A percentile compares a stretch with the other conserved stretches of the same genome.
Conservation (phyloP, 2,797 vertebrate species). For the Nyctibius grandis region DNA sequence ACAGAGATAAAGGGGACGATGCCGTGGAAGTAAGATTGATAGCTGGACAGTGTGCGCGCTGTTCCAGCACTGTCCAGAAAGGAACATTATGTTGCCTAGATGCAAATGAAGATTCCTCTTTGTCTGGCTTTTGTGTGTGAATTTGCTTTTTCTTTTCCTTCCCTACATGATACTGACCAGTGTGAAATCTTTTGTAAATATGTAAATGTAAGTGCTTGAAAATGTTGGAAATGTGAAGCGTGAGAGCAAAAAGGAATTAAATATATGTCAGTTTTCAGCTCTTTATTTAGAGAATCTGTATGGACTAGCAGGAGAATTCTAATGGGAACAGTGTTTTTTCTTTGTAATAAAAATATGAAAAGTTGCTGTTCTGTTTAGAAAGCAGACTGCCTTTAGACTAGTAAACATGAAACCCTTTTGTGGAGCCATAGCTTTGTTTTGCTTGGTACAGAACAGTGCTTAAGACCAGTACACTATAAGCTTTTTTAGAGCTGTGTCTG, state of each 20-base stretch:
- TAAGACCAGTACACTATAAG: neutral
- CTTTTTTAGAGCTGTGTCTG: neutral
- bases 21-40: slow-evolving; percentile 16
- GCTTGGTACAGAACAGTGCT: neutral
- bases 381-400: neutral
- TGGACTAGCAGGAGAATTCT: neutral
- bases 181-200: neutral
- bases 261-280: neutral
- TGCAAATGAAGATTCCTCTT: slow-evolving; percentile 7
- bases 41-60: neutral
- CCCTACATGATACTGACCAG: neutral
- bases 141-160: neutral
- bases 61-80: neutral
- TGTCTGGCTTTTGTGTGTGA: neutral
- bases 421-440: neutral
- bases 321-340: neutral
- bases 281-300: neutral
- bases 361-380: neutral
- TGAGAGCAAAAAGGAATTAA: neutral
- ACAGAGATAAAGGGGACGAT: slow-evolving; percentile 45
- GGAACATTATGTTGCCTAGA: neutral
- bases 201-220: neutral
- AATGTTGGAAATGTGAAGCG: neutral
- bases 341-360: neutral
- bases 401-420: neutral